Conservation (phyloP, 2,888 invertebrate species). For the Chesias legatella region DNA sequence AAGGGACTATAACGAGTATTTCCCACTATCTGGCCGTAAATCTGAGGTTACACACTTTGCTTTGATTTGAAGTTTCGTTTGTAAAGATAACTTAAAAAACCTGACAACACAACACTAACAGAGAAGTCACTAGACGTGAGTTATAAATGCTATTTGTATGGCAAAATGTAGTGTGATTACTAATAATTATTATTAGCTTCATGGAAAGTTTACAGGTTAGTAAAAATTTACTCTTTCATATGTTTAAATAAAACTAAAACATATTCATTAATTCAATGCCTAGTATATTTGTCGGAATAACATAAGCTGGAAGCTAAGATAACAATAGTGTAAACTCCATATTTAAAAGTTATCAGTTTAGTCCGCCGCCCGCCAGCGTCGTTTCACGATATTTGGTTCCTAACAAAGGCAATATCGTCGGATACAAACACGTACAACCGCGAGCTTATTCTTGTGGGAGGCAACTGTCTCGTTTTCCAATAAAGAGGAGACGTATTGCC, state of each 20-base stretch:
- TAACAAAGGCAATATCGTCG: constrained; percentile 60
- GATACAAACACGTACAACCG: constrained; percentile 59
- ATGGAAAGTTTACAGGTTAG: no score
- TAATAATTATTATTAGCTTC: background rate
- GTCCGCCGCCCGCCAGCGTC: constrained; percentile 33
- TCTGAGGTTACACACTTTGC: constrained; percentile 12
- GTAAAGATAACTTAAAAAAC: background rate
- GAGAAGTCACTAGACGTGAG: no score
- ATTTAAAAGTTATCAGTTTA: constrained; percentile 26
- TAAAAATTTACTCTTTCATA: no score
- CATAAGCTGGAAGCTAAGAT: no score
- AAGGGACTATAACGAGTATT: constrained; percentile 9
- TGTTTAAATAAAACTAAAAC: no score
- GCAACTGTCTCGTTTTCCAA: constrained; percentile 74
- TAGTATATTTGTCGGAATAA: no score
- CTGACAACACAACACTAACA: no score
- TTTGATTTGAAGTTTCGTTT: constrained; percentile 13
- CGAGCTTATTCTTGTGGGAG: constrained; percentile 60
- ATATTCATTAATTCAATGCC: no score
- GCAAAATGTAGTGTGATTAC: no score
- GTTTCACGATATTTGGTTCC: constrained; percentile 54
- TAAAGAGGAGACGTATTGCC: constrained; percentile 72
- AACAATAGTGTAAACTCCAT: no score
- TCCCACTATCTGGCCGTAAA: constrained; percentile 13
- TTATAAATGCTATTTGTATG: no score